Evolutionary conservation across 2,797 vertebrate species (phyloP), one percentile per base, ranked within the genome.

Genomic region (Silurus aristotelis): DNA sequence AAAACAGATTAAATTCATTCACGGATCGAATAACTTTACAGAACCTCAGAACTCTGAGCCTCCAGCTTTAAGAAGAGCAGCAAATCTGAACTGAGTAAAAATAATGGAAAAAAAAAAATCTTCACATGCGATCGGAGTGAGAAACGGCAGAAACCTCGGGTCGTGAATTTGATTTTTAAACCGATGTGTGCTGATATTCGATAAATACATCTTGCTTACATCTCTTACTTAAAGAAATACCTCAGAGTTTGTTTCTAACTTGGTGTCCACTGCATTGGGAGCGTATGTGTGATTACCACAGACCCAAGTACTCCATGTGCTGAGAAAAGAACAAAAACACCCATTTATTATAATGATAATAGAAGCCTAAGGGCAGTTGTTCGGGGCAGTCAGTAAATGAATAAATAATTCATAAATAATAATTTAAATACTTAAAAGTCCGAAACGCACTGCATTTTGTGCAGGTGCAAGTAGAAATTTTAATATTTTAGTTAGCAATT

Each of bases 61-160:
- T 63, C 76, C 76, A 43, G 52, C 80, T 70, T 70, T 68, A 82
- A 55, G 64, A 70, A 48, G 14, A 70, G 63, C 66, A 82, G 80
- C 48, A 6, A 70, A 70, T 71, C 67, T 46, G 55, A 72, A 82
- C 52, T 1, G 81, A 61, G 67, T 52, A 13, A 27, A 67, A 79
- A 63, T 27, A 52, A 52, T 10, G 6, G 4, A 52, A 8, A 52
- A 52, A 52, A 52, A 52, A 52, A 52, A 52, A 52, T 10, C 48
- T 10, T 80, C 61, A 20, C 61, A 1, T 48, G n/a, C 31, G 61
- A 22, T 12, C 25, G 5, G 76, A n/a, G 58, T 46, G 76, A 80
- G 43, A 80, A 25, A 66, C 22, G 15, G 0, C 78, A 27, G 43
- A 66, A 25, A 48, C n/a, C 43, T 25, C 22, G 20, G 60, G 38